Percentiles rank a stretch among this genome's conserved stretches.
phyloP scores from a whole-genome alignment of 2,797 vertebrate genomes.

The Sorex maritimensis region DNA sequence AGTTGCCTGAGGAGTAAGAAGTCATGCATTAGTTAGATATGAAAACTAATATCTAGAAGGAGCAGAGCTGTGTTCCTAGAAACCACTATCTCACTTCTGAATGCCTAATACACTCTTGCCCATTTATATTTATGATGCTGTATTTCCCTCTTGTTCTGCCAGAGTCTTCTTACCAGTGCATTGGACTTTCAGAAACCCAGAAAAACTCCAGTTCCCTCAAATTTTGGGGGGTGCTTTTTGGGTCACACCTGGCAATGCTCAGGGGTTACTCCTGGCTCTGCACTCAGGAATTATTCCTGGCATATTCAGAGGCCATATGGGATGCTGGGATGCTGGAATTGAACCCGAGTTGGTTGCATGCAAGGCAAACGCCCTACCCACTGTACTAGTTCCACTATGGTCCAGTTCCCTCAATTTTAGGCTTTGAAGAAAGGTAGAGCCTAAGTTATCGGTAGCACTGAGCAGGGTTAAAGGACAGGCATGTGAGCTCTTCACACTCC shows the following conservation, averaged over 20 bases:
- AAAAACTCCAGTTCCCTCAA: neutral
- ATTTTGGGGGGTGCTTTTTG: too few species aligned
- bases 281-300: too few species aligned
- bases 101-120: neutral
- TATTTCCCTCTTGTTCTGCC: neutral
- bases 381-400: too few species aligned
- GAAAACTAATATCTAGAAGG: neutral
- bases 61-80: neutral
- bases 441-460: neutral
- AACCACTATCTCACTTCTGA: conserved; percentile 20
- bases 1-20: conserved; percentile 4
- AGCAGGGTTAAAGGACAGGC: neutral
- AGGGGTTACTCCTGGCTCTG: too few species aligned
- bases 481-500: neutral
- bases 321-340: too few species aligned
- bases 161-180: neutral
- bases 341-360: too few species aligned
- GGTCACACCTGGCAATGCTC: too few species aligned
- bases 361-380: too few species aligned
- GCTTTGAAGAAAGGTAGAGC: neutral
- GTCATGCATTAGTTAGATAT: neutral
- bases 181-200: neutral
- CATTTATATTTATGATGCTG: neutral
- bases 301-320: too few species aligned
- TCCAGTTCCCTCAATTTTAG: neutral